Percentiles rank a stretch among this genome's conserved stretches.
These are phyloP conservation scores for Menidia beryllina DNA, from an alignment of 2,113 vertebrate species.

Conservation along the genomic window DNA sequence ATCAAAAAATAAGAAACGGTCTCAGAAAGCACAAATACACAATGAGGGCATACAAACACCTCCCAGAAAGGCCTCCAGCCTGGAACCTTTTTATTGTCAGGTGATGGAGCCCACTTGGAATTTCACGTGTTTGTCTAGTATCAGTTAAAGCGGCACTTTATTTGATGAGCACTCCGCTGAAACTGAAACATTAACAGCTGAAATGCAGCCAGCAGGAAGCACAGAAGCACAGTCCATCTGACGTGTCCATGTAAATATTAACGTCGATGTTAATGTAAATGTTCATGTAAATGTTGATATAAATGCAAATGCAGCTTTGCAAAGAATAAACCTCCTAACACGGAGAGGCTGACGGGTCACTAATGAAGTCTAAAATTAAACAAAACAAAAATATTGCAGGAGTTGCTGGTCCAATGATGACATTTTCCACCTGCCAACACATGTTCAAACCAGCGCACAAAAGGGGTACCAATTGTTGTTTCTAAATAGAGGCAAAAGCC, in stretches of 20 bases:
- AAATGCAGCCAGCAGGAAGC: neutral
- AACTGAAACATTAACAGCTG: neutral
- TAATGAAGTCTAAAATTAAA: slow-evolving; percentile 17
- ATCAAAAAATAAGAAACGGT: too few relatives aligned
- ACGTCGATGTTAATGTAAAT: too few relatives aligned
- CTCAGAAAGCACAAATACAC: too few relatives aligned
- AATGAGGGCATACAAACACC: too few relatives aligned
- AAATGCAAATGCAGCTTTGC: neutral
- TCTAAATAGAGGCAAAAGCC: neutral
- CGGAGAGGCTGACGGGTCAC: neutral
- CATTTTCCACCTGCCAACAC: slow-evolving; percentile 20
- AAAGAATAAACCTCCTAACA: neutral
- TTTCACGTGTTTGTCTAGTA: slow-evolving; percentile 11
- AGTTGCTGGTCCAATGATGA: slow-evolving; percentile 2
- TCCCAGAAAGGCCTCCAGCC: too few relatives aligned
- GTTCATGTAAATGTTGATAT: too few relatives aligned
- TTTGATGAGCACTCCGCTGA: neutral
- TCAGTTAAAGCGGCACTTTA: neutral
- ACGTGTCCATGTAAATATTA: neutral
- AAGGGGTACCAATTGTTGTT: neutral
- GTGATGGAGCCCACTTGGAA: too few relatives aligned
- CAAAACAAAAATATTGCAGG: slow-evolving; percentile 3
- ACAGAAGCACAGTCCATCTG: neutral
- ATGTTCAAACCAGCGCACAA: neutral
- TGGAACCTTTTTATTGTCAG: too few relatives aligned